A percentile compares a stretch with the other conserved stretches of the same genome.
Evolutionary conservation across 2,113 vertebrate species (phyloP).

Genomic region (Sakesphorus luctuosus): DNA sequence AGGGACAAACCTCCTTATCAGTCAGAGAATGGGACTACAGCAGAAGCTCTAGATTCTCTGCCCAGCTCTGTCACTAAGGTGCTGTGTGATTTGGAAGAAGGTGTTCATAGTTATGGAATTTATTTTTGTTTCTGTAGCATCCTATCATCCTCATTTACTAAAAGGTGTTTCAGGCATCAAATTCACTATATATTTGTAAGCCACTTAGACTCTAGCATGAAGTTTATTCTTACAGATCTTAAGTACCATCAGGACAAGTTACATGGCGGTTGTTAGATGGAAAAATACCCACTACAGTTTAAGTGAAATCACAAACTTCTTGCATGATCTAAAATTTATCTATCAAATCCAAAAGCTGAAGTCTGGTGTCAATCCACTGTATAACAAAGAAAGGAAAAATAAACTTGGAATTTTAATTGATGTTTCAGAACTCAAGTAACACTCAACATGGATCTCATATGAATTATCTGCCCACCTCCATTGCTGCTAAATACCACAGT

Average conservation of each 20-base stretch:
- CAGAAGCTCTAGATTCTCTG: constrained; percentile 13
- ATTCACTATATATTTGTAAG: constrained; percentile 28
- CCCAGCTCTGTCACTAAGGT: constrained; percentile 32
- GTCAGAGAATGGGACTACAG: constrained; percentile 26
- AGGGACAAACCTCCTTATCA: constrained; percentile 52
- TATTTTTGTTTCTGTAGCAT: background rate
- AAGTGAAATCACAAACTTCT: constrained; percentile 56
- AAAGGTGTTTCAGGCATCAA: constrained; percentile 3
- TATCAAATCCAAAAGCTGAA: constrained; percentile 64
- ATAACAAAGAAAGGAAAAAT: constrained; percentile 60
- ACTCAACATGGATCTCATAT: constrained; percentile 65
- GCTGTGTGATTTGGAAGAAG: constrained; percentile 38
- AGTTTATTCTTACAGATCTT: constrained; percentile 7
- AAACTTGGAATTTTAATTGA: constrained; percentile 57
- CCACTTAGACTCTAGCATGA: constrained; percentile 38
- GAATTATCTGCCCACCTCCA: constrained; percentile 72
- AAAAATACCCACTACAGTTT: constrained; percentile 50
- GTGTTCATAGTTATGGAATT: background rate
- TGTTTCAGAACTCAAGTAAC: constrained; percentile 56
- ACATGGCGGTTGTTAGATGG: constrained; percentile 28
- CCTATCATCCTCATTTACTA: background rate
- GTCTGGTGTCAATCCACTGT: constrained; percentile 65
- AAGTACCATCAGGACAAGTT: constrained; percentile 22
- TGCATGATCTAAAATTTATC: constrained; percentile 51
- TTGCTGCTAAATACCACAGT: constrained; percentile 67